phyloP scores from a whole-genome alignment of 2,888 invertebrate species.

The Parnassius glacialis region DNA sequence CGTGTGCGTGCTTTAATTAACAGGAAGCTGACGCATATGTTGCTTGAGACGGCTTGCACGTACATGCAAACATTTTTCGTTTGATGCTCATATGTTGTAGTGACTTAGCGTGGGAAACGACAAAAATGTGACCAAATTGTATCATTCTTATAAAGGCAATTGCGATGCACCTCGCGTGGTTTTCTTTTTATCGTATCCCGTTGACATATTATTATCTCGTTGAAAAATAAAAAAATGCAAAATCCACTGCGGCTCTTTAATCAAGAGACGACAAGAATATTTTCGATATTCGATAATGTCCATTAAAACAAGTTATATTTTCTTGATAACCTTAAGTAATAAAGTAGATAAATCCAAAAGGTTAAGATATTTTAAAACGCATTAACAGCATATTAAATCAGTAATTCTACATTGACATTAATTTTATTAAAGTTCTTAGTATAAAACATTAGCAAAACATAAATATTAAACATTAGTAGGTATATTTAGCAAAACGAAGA shows the following conservation, averaged over 20 bases:
- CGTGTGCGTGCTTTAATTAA: slow-evolving; percentile 21
- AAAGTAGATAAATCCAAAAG: too few species aligned
- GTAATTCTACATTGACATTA: too few species aligned
- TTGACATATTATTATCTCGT: slow-evolving; percentile 8
- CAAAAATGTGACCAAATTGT: slow-evolving; percentile 11
- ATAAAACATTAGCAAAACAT: too few species aligned
- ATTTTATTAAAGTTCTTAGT: too few species aligned
- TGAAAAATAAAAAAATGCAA: slow-evolving; percentile 4
- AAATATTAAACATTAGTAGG: too few species aligned
- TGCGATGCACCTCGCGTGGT: slow-evolving; percentile 14
- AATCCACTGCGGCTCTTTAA: background rate
- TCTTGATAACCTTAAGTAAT: background rate
- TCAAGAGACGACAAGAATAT: background rate
- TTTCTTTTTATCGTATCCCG: slow-evolving; percentile 15
- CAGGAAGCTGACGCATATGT: slow-evolving; percentile 26
- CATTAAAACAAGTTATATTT: background rate
- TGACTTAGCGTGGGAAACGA: slow-evolving; percentile 22
- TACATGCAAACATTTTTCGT: slow-evolving; percentile 25
- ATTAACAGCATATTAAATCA: too few species aligned
- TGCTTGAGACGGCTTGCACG: slow-evolving; percentile 3
- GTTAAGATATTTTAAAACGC: too few species aligned
- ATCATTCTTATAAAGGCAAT: slow-evolving; percentile 4
- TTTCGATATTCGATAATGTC: slow-evolving; percentile 4
- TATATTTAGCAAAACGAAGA: too few species aligned
- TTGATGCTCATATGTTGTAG: slow-evolving; percentile 13